Evolutionary conservation across 2,113 vertebrate genomes (phyloP).

Genomic region (Elachura formosa): DNA sequence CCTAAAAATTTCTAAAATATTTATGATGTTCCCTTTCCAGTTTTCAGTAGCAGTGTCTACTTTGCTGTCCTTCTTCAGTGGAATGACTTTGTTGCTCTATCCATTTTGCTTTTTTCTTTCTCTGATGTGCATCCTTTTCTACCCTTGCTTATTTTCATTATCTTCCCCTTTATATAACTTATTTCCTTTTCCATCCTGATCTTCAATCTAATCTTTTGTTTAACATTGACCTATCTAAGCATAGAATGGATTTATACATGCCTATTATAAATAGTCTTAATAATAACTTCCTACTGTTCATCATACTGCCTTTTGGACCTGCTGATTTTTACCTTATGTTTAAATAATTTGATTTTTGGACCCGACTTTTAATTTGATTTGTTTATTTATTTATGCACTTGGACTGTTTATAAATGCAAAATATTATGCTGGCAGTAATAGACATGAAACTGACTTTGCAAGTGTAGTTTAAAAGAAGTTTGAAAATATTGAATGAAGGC

Average conservation of each 20-base stretch:
- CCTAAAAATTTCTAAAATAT: background rate
- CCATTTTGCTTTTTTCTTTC: fast-evolving
- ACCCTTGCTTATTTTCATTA: background rate
- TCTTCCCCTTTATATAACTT: background rate
- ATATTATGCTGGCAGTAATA: background rate
- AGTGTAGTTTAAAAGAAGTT: background rate
- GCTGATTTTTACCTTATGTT: background rate
- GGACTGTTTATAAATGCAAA: background rate
- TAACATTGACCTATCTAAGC: background rate
- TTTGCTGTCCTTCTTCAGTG: background rate
- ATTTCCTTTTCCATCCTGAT: background rate
- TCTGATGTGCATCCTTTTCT: background rate
- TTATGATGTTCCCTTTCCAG: background rate
- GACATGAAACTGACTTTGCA: background rate
- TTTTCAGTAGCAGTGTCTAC: background rate
- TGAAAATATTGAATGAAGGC: background rate
- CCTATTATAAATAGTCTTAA: background rate
- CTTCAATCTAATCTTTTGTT: background rate
- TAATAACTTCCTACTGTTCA: background rate
- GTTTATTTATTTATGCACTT: background rate
- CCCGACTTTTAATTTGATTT: background rate
- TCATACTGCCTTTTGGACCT: background rate
- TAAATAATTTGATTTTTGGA: background rate
- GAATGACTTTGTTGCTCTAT: background rate
- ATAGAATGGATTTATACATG: background rate